Evolutionary conservation across 2,888 invertebrate species (phyloP).

Genomic region (Tinea pellionella): DNA sequence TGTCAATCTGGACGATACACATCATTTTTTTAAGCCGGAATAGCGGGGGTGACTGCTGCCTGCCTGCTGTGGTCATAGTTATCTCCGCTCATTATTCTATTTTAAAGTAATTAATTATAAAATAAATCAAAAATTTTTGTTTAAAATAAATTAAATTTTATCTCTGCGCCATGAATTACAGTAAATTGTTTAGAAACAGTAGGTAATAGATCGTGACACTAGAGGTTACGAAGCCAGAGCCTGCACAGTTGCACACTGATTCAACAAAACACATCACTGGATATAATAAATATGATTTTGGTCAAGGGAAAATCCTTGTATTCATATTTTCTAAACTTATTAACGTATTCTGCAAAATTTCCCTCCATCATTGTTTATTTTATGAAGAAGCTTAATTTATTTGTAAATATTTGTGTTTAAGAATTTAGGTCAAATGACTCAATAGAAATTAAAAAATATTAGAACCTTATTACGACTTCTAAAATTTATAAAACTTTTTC

Average conservation of each 20-base stretch:
- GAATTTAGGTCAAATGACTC: neutral
- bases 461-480: neutral
- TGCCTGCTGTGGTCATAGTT: too few relatives aligned
- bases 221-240: constrained; percentile 39
- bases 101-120: too few relatives aligned
- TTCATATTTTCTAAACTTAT: constrained; percentile 1
- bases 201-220: constrained; percentile 37
- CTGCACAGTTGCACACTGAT: constrained; percentile 14
- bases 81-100: too few relatives aligned
- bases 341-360: neutral
- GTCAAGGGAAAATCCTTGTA: neutral
- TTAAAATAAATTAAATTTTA: too few relatives aligned
- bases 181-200: constrained; percentile 5
- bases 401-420: neutral
- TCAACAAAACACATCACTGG: neutral
- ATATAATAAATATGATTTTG: neutral
- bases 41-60: too few relatives aligned
- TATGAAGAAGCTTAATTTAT: neutral
- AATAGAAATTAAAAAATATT: neutral
- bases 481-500: too few relatives aligned
- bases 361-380: neutral
- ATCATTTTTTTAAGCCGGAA: too few relatives aligned
- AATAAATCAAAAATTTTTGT: too few relatives aligned
- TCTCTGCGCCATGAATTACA: neutral
- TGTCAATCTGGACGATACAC: too few relatives aligned